Percentiles rank a stretch among this genome's conserved stretches.
These are phyloP conservation scores for Acridotheres tristis DNA, from an alignment of 2,797 vertebrate species.

Conservation along the genomic window DNA sequence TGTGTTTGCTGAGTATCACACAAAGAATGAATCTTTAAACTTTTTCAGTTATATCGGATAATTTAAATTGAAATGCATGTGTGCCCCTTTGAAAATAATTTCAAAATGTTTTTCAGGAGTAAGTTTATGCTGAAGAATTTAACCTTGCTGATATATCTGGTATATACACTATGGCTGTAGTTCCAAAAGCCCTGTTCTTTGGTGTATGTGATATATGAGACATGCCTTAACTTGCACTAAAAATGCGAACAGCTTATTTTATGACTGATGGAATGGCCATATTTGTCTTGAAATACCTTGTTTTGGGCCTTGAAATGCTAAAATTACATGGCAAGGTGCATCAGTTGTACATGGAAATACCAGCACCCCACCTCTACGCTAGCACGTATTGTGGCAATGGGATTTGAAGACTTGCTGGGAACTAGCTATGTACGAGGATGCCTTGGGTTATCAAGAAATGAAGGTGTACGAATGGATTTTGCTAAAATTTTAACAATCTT, in stretches of 20 bases:
- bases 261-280: neutral
- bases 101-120: neutral
- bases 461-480: neutral
- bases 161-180: neutral
- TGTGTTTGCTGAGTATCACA: fast-evolving
- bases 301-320: neutral
- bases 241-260: neutral
- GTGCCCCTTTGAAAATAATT: neutral
- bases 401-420: neutral
- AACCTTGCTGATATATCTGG: neutral
- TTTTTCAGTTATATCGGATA: neutral
- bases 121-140: neutral
- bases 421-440: neutral
- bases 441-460: neutral
- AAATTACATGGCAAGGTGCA: neutral
- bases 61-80: neutral
- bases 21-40: neutral
- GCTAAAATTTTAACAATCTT: neutral
- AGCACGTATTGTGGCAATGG: neutral
- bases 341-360: neutral
- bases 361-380: neutral
- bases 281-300: neutral
- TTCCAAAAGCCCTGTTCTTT: neutral
- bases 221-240: neutral
- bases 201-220: neutral